These are phyloP conservation scores for Dinoponera quadriceps DNA, from an alignment of 1,140 invertebrate species.

Conservation along the genomic window DNA sequence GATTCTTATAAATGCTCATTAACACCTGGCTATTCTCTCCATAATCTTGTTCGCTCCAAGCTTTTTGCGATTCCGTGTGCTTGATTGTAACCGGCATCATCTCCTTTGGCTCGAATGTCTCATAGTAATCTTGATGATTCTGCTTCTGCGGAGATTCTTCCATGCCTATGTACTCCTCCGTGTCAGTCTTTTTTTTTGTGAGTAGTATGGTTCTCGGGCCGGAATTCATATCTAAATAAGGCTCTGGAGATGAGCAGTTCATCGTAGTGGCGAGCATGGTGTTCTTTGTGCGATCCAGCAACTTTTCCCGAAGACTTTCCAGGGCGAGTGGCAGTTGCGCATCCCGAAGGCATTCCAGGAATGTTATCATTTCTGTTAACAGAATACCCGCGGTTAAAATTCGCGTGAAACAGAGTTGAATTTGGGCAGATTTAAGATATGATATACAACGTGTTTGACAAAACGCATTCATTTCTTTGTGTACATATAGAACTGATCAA, in stretches of 20 bases:
- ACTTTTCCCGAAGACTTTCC: conserved; percentile 68
- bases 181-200: conserved; percentile 45
- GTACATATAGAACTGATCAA: too few relatives aligned
- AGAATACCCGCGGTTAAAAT: too few relatives aligned
- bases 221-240: conserved; percentile 81
- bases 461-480: too few relatives aligned
- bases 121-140: conserved; percentile 69
- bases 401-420: neutral
- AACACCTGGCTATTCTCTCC: conserved; percentile 33
- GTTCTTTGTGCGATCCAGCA: conserved; percentile 75
- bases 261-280: conserved; percentile 62
- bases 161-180: conserved; percentile 74
- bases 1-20: conserved; percentile 70
- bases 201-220: conserved; percentile 65
- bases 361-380: conserved; percentile 78
- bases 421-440: neutral
- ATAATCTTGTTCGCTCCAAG: neutral
- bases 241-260: conserved; percentile 73
- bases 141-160: conserved; percentile 57
- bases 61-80: neutral
- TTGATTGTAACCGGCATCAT: neutral
- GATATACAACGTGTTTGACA: neutral
- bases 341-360: conserved; percentile 77
- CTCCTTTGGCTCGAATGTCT: conserved; percentile 73
- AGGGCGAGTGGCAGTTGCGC: conserved; percentile 74